phyloP scores from a whole-genome alignment of 2,888 invertebrate species.

The Acrobasis suavella region DNA sequence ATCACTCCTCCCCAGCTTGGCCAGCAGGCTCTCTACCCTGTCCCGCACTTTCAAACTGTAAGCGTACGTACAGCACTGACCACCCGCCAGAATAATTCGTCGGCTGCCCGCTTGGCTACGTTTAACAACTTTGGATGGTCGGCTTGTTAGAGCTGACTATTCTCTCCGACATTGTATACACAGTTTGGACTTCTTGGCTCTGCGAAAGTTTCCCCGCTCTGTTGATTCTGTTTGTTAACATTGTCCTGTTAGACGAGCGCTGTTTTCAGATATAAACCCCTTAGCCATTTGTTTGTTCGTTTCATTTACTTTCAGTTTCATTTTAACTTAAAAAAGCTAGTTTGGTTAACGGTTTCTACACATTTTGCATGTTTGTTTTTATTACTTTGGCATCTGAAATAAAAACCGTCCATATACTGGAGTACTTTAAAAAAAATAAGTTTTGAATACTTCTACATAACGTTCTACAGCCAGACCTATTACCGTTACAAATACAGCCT shows the following conservation, averaged over 20 bases:
- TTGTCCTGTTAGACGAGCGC: slow-evolving; percentile 58
- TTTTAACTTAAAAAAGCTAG: neutral
- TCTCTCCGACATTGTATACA: slow-evolving; percentile 66
- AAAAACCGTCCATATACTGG: neutral
- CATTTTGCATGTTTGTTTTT: neutral
- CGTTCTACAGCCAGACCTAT: no score
- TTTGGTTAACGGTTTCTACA: neutral
- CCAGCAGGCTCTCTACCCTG: slow-evolving; percentile 21
- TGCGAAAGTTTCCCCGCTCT: slow-evolving; percentile 66
- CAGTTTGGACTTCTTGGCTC: slow-evolving; percentile 73
- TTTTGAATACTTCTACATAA: no score
- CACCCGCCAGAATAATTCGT: slow-evolving; percentile 64
- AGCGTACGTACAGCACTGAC: slow-evolving; percentile 51
- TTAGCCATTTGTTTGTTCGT: slow-evolving; percentile 39
- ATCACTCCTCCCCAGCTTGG: slow-evolving; percentile 7
- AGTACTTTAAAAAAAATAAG: no score
- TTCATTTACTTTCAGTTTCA: slow-evolving; percentile 30
- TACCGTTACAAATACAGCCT: neutral
- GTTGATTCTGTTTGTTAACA: slow-evolving; percentile 73
- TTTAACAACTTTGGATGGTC: slow-evolving; percentile 74
- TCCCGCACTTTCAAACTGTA: slow-evolving; percentile 54
- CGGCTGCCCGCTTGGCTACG: slow-evolving; percentile 47
- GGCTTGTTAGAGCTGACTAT: slow-evolving; percentile 72
- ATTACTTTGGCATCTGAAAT: slow-evolving; percentile 7
- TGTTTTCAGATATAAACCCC: slow-evolving; percentile 42